phyloP scores from a whole-genome alignment of 2,113 vertebrate species.

The Scomber japonicus region DNA sequence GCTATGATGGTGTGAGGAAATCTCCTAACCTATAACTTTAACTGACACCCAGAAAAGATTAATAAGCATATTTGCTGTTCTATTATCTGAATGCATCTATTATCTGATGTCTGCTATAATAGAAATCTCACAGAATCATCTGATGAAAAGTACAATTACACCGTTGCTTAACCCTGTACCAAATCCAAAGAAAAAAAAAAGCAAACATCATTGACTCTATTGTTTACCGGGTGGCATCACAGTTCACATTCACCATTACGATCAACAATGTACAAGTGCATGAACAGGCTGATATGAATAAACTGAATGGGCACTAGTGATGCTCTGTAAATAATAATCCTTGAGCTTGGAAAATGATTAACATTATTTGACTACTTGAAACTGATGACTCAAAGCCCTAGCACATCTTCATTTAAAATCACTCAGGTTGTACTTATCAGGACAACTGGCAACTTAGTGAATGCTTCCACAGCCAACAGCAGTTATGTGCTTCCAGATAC shows the following conservation, averaged over 20 bases:
- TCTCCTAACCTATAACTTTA: no score
- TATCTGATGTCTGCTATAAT: slow-evolving; percentile 41
- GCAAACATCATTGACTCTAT: slow-evolving; percentile 68
- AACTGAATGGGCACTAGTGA: slow-evolving; percentile 51
- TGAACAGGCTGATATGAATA: slow-evolving; percentile 57
- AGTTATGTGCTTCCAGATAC: not conserved
- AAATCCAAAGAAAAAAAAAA: slow-evolving; percentile 52
- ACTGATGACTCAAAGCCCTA: slow-evolving; percentile 51
- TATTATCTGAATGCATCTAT: slow-evolving; percentile 41
- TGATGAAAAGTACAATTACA: slow-evolving; percentile 56
- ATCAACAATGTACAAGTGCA: slow-evolving; percentile 61
- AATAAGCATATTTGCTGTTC: not conserved
- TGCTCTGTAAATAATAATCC: slow-evolving; percentile 43
- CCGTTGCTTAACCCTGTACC: slow-evolving; percentile 44
- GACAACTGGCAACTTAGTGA: slow-evolving; percentile 45
- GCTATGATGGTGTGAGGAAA: no score
- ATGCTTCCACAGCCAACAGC: slow-evolving; percentile 1
- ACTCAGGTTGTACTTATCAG: slow-evolving; percentile 63
- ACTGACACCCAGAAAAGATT: no score
- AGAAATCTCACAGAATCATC: slow-evolving; percentile 33
- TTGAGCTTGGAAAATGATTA: slow-evolving; percentile 54
- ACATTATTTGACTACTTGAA: slow-evolving; percentile 72
- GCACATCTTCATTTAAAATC: slow-evolving; percentile 55
- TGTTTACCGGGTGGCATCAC: slow-evolving; percentile 63
- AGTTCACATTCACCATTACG: slow-evolving; percentile 33